phyloP scores from a whole-genome alignment of 2,888 invertebrate genomes.

The Torymus auratus region DNA sequence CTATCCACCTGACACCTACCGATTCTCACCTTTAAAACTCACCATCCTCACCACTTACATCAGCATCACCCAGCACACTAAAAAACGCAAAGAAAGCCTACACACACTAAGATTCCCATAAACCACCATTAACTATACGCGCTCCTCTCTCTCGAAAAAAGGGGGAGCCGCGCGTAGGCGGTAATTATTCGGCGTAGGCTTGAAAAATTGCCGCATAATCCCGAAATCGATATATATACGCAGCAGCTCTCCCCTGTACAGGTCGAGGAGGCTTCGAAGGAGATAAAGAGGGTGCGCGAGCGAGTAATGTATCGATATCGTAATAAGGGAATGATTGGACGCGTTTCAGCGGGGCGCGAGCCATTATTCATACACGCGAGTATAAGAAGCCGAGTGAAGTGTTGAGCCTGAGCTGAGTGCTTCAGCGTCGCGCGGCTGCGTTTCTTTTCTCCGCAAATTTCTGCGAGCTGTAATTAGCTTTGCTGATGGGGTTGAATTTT shows the following conservation, averaged over 20 bases:
- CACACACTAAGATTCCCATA: constrained; percentile 15
- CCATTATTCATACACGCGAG: constrained; percentile 69
- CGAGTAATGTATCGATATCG: constrained; percentile 75
- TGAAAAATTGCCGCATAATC: constrained; percentile 76
- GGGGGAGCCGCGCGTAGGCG: constrained; percentile 41
- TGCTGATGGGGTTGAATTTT: no score
- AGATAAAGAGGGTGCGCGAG: constrained; percentile 46
- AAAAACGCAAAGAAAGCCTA: no score
- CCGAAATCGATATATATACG: constrained; percentile 71
- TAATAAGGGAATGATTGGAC: constrained; percentile 76
- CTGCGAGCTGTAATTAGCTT: no score
- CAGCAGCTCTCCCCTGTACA: constrained; percentile 50
- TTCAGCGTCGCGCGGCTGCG: background rate
- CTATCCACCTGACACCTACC: no score
- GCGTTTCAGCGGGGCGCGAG: constrained; percentile 65
- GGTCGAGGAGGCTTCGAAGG: constrained; percentile 9
- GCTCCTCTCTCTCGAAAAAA: constrained; percentile 5
- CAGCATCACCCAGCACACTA: no score
- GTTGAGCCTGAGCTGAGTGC: constrained; percentile 27
- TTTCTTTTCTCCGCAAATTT: background rate
- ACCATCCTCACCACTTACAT: no score
- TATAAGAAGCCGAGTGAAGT: background rate
- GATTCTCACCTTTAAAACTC: no score
- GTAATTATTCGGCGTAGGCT: constrained; percentile 74
- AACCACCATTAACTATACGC: constrained; percentile 49